Conservation (phyloP, 2,113 vertebrate species). For the Sialia sialis region DNA sequence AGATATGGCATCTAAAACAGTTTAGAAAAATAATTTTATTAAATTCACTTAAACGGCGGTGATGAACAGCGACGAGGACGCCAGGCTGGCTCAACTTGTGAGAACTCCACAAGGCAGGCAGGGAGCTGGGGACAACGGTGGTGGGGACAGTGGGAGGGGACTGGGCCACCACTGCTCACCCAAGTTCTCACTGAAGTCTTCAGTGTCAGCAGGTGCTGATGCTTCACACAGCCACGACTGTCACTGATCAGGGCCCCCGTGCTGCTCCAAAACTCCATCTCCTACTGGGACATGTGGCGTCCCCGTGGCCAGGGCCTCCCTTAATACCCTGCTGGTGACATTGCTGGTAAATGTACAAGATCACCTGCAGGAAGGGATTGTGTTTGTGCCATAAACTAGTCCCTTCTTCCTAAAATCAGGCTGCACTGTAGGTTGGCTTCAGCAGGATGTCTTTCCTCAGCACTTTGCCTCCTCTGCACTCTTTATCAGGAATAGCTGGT, state of each 20-base stretch:
- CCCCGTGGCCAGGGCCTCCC: background rate
- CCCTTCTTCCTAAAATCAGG: background rate
- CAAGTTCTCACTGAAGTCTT: background rate
- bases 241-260: accelerated
- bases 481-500: conserved; percentile 7
- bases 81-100: background rate
- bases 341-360: background rate
- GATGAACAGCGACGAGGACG: conserved; percentile 44
- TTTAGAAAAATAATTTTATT: conserved; percentile 80
- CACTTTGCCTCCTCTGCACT: background rate
- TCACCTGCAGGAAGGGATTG: background rate
- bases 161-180: background rate
- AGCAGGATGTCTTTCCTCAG: background rate
- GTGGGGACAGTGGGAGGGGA: background rate
- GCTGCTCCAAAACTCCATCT: background rate
- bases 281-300: background rate
- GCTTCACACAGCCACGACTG: background rate
- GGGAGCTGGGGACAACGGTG: background rate
- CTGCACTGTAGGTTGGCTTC: background rate
- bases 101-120: background rate
- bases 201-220: background rate
- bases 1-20: conserved; percentile 83
- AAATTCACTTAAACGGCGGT: conserved; percentile 67
- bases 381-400: background rate
- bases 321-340: background rate